Conservation (phyloP, 2,113 vertebrate genomes). For the Gallinago media region DNA sequence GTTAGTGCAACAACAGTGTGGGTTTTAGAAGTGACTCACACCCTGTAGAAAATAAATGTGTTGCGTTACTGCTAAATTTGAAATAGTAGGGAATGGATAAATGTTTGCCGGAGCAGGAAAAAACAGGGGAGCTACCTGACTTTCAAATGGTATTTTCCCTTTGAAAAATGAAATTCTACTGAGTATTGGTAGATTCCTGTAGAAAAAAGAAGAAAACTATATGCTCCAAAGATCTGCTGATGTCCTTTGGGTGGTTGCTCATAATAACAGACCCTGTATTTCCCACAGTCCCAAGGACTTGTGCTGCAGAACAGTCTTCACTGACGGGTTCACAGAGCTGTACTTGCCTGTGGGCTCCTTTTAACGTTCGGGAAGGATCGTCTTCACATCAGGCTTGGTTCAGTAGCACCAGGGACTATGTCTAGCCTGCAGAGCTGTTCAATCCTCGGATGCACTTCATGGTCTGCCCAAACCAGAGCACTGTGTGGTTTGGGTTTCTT, state of each 20-base stretch:
- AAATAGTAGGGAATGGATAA: background rate
- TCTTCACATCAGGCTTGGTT: background rate
- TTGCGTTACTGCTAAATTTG: background rate
- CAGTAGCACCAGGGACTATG: background rate
- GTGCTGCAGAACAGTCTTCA: background rate
- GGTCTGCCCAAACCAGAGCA: background rate
- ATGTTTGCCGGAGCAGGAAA: background rate
- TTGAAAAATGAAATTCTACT: background rate
- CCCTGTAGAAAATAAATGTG: background rate
- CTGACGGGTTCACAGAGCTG: background rate
- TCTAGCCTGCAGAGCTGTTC: background rate
- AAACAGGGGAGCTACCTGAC: background rate
- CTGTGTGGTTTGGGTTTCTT: background rate
- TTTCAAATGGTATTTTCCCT: background rate
- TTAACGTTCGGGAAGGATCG: fast-evolving
- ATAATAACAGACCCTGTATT: background rate
- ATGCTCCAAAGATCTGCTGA: background rate
- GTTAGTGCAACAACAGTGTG: background rate
- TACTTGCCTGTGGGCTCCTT: background rate
- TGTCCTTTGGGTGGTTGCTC: background rate
- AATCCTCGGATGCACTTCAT: background rate
- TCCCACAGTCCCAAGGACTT: background rate
- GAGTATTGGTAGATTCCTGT: background rate
- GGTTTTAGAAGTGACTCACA: background rate
- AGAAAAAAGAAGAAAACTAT: background rate